Percentiles rank a stretch among this genome's conserved stretches.
Evolutionary conservation across 2,113 vertebrate genomes (phyloP).

Genomic region (Progne subis): DNA sequence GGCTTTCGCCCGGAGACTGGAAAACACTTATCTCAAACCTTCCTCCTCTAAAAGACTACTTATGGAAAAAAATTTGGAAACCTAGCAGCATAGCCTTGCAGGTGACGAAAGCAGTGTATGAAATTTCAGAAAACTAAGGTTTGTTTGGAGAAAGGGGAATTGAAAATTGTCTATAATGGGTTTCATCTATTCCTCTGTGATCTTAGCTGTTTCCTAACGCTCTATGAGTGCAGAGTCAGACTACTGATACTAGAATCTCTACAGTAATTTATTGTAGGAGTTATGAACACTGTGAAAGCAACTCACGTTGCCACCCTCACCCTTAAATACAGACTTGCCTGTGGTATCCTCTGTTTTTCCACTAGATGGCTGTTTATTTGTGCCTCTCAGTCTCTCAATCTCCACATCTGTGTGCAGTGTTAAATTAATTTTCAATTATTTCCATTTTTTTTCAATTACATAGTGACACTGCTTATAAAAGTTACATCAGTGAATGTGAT

Average conservation of each 20-base stretch:
- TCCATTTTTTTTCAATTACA: conserved; percentile 37
- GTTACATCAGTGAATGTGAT: conserved; percentile 23
- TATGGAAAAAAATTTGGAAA: neutral
- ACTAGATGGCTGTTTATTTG: neutral
- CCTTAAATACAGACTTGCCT: neutral
- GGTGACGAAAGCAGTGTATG: neutral
- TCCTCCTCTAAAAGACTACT: neutral
- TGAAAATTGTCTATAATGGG: neutral
- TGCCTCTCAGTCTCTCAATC: neutral
- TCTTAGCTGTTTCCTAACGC: neutral
- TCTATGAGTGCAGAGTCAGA: neutral
- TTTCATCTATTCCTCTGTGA: neutral
- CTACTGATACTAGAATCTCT: neutral
- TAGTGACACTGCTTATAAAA: conserved; percentile 19
- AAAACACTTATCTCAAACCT: neutral
- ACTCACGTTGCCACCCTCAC: neutral
- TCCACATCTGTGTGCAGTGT: neutral
- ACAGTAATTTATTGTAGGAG: neutral
- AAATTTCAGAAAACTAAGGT: neutral
- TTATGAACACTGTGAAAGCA: neutral
- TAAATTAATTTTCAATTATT: conserved; percentile 66
- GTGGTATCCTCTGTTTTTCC: neutral
- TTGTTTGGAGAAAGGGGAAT: neutral
- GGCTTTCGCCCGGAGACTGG: neutral
- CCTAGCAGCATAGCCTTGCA: neutral